Conservation (phyloP, 2,113 vertebrate species). For the Tenebrosternarchus preto region DNA sequence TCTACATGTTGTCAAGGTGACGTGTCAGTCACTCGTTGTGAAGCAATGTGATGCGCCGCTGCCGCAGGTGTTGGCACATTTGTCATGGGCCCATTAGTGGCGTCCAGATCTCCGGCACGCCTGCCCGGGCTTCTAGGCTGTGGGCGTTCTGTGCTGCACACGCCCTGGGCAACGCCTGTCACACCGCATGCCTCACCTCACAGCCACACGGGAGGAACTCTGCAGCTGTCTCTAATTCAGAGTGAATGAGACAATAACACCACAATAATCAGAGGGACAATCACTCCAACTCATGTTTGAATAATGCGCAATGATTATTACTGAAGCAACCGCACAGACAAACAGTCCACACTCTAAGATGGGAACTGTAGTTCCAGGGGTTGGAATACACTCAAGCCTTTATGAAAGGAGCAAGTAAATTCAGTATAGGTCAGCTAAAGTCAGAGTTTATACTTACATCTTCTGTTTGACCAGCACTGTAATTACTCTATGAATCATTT, state of each 20-base stretch:
- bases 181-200: not conserved
- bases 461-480: too few relatives aligned
- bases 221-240: conserved; percentile 25
- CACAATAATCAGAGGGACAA: conserved; percentile 27
- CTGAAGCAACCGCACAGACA: not conserved
- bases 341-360: not conserved
- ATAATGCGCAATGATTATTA: conserved; percentile 25
- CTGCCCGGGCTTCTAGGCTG: not conserved
- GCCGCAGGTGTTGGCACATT: conserved; percentile 42
- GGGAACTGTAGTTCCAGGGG: not conserved
- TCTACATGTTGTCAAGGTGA: conserved; percentile 48
- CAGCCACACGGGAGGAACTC: not conserved
- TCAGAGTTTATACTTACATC: too few relatives aligned
- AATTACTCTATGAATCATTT: too few relatives aligned
- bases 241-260: conserved; percentile 12
- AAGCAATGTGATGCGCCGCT: conserved; percentile 35
- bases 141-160: not conserved
- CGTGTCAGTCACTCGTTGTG: conserved; percentile 36
- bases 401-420: not conserved
- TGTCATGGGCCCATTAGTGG: conserved; percentile 26
- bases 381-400: not conserved
- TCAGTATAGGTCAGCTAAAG: too few relatives aligned
- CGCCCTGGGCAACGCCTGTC: not conserved
- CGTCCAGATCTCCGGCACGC: conserved; percentile 4
- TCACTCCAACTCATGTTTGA: conserved; percentile 4